Evolutionary conservation across 1,140 invertebrate species (phyloP).

Genomic region (Drosophila malerkotliana): DNA sequence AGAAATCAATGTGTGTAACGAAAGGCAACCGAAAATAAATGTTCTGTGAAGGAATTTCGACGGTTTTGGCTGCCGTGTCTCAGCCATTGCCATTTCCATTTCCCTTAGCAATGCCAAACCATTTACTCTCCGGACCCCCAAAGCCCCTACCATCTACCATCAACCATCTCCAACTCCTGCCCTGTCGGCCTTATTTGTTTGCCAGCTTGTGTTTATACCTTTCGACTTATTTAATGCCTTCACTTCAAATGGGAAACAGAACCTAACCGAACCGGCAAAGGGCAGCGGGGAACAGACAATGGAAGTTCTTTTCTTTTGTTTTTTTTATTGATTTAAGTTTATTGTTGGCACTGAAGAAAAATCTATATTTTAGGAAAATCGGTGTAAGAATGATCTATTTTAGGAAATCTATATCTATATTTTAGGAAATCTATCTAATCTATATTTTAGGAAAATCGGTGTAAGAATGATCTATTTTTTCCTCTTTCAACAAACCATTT

Average conservation of each 20-base stretch:
- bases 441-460: neutral
- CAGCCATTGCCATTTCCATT: conserved; percentile 36
- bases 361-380: neutral
- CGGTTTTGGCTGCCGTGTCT: conserved; percentile 65
- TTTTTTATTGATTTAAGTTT: conserved; percentile 76
- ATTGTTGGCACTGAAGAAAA: conserved; percentile 41
- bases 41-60: conserved; percentile 83
- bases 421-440: no score
- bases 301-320: conserved; percentile 56
- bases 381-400: no score
- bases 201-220: conserved; percentile 76
- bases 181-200: conserved; percentile 65
- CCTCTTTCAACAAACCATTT: no score
- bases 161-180: conserved; percentile 6
- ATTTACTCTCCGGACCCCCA: conserved; percentile 41
- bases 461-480: no score
- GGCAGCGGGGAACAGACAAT: conserved; percentile 47
- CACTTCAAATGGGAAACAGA: conserved; percentile 74
- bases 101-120: conserved; percentile 52
- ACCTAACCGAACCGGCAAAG: conserved; percentile 47
- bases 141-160: neutral
- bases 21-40: conserved; percentile 81
- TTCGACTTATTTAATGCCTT: conserved; percentile 78
- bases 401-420: no score
- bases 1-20: conserved; percentile 83